phyloP scores from a whole-genome alignment of 2,113 vertebrate species.

The Rousettus leschenaultii region DNA sequence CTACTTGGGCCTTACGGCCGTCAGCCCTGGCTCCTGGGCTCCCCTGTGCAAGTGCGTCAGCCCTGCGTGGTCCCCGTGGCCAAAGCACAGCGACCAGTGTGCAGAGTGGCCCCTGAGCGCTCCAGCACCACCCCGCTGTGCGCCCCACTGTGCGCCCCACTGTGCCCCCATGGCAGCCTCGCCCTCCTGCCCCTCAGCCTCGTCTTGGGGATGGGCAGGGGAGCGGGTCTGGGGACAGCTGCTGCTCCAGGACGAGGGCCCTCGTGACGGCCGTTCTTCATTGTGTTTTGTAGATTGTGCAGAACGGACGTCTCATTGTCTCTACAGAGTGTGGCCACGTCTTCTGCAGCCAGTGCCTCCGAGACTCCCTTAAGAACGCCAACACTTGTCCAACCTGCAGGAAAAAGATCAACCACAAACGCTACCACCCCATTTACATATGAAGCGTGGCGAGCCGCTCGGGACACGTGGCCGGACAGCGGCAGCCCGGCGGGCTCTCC shows the following conservation, averaged over 20 bases:
- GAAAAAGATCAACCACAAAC: slow-evolving; percentile 92
- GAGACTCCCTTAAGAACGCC: slow-evolving; percentile 89
- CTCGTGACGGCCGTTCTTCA: not conserved
- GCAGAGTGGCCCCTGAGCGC: not conserved
- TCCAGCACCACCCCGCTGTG: too few relatives aligned
- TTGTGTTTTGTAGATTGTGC: slow-evolving; percentile 86
- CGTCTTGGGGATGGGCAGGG: too few relatives aligned
- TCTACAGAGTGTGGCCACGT: slow-evolving; percentile 96
- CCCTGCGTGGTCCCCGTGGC: not conserved
- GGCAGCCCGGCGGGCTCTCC: not conserved
- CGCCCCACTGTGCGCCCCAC: too few relatives aligned
- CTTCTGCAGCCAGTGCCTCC: slow-evolving; percentile 97
- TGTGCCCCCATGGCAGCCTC: not conserved
- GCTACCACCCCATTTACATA: slow-evolving; percentile 97
- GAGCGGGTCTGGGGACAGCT: not conserved
- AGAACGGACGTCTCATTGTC: slow-evolving; percentile 92
- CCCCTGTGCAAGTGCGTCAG: rapidly evolving
- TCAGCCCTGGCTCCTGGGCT: not conserved
- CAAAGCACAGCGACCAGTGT: not conserved
- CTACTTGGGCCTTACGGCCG: not conserved
- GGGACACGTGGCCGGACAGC: slow-evolving; percentile 47
- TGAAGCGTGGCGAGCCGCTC: slow-evolving; percentile 79
- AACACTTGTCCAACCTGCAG: slow-evolving; percentile 95
- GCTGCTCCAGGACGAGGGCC: too few relatives aligned
- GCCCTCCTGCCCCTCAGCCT: too few relatives aligned